Percentiles rank a stretch among this genome's conserved stretches.
Evolutionary conservation across 2,113 vertebrate species (phyloP).

Genomic region (Coptodon bakossiorum): DNA sequence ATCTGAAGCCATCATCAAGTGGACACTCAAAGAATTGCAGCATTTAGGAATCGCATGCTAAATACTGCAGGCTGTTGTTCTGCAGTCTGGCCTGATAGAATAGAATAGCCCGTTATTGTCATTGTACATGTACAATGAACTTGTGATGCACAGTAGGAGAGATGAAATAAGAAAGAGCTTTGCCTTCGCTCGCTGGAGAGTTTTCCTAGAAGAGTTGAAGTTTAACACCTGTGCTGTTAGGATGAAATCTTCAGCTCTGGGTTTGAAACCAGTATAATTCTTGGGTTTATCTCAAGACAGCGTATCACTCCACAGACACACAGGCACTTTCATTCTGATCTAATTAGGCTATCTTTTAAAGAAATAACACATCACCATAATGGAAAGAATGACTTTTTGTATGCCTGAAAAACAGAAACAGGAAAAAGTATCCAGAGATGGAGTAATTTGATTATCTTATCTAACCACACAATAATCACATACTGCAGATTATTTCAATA

Average conservation of each 20-base stretch:
- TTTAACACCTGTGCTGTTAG: not conserved
- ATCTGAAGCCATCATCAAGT: not conserved
- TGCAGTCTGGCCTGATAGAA: not conserved
- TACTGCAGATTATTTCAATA: not conserved
- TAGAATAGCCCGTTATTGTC: not conserved
- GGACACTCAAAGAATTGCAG: not conserved
- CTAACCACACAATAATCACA: not conserved
- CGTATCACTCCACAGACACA: not conserved
- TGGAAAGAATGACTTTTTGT: not conserved
- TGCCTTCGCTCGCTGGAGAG: not conserved
- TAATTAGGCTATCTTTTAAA: not conserved
- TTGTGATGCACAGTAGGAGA: fast-evolving
- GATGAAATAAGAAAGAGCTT: not conserved
- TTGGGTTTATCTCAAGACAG: not conserved
- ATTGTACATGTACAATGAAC: not conserved
- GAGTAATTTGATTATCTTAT: not conserved
- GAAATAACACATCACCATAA: fast-evolving
- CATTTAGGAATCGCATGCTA: not conserved
- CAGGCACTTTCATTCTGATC: not conserved
- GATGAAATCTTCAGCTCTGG: not conserved
- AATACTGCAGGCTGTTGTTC: not conserved
- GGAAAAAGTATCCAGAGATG: not conserved
- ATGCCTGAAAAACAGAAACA: not conserved
- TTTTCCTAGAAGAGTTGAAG: not conserved
- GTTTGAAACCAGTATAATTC: not conserved